phyloP scores from a whole-genome alignment of 2,888 invertebrate species.

The Beris morrisii region DNA sequence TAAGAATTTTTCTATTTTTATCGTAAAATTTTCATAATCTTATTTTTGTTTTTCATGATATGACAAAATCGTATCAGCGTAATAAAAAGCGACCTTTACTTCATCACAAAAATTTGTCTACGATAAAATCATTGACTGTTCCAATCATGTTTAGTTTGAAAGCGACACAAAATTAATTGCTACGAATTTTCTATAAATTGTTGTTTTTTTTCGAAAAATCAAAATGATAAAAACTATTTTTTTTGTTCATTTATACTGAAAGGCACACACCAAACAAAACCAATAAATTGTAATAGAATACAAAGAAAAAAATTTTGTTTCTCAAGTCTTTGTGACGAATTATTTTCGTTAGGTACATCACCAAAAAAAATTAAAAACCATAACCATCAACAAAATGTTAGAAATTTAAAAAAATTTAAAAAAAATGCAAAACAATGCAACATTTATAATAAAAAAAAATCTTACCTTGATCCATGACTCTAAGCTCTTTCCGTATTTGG shows the following conservation, averaged over 20 bases:
- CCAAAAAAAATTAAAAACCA: constrained; percentile 8
- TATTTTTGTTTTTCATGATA: too few species aligned
- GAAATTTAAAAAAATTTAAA: neutral
- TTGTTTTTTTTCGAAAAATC: constrained; percentile 18
- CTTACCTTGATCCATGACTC: constrained; percentile 86
- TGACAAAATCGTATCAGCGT: too few species aligned
- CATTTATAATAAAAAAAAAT: constrained; percentile 42
- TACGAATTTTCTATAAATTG: constrained; percentile 5
- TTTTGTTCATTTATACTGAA: constrained; percentile 1
- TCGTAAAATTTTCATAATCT: too few species aligned
- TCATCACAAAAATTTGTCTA: constrained; percentile 16
- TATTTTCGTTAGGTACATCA: neutral
- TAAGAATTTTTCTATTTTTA: too few species aligned
- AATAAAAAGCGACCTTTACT: neutral
- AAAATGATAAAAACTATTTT: constrained; percentile 9
- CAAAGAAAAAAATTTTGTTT: neutral
- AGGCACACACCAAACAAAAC: constrained; percentile 8
- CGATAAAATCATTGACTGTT: constrained; percentile 24
- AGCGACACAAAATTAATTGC: constrained; percentile 16
- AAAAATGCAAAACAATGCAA: neutral
- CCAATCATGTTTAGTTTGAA: constrained; percentile 21
- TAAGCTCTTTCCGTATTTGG: constrained; percentile 78
- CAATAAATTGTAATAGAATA: neutral
- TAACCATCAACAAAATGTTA: constrained; percentile 12
- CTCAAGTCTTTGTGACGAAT: constrained; percentile 9